Evolutionary conservation across 2,113 vertebrate species (phyloP).

Genomic region (Podarcis raffonei): DNA sequence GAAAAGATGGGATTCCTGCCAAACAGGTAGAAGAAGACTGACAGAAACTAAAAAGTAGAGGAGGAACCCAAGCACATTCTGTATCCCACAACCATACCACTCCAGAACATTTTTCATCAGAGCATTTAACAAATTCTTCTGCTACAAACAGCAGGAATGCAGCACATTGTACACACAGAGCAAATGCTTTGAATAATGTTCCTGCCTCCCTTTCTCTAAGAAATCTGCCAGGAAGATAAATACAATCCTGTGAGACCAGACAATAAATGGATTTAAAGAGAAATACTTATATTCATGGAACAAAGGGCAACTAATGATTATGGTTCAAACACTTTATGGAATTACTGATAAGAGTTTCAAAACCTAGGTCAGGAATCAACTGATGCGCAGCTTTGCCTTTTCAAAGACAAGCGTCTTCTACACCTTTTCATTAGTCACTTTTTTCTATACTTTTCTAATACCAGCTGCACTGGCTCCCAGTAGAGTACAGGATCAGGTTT

Average conservation of each 20-base stretch:
- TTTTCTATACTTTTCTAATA: not conserved
- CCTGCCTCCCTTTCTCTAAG: not conserved
- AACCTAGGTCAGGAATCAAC: not conserved
- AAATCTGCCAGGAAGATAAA: not conserved
- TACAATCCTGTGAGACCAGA: not conserved
- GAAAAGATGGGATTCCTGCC: not conserved
- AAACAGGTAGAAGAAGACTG: not conserved
- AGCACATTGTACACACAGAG: not conserved
- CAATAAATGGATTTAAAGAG: not conserved
- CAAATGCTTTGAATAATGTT: not conserved
- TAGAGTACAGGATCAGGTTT: no score
- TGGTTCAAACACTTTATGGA: not conserved
- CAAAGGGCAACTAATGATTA: not conserved
- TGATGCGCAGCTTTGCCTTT: accelerated
- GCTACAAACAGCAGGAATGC: not conserved
- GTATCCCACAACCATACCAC: not conserved
- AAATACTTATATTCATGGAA: not conserved
- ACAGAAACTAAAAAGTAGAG: not conserved
- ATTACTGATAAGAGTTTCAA: not conserved
- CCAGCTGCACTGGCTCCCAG: no score
- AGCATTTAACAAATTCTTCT: not conserved
- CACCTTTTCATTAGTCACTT: not conserved
- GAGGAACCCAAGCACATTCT: not conserved
- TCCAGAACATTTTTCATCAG: not conserved
- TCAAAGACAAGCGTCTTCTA: not conserved